Conservation (phyloP, 2,113 vertebrate genomes). For the Mustela nigripes region DNA sequence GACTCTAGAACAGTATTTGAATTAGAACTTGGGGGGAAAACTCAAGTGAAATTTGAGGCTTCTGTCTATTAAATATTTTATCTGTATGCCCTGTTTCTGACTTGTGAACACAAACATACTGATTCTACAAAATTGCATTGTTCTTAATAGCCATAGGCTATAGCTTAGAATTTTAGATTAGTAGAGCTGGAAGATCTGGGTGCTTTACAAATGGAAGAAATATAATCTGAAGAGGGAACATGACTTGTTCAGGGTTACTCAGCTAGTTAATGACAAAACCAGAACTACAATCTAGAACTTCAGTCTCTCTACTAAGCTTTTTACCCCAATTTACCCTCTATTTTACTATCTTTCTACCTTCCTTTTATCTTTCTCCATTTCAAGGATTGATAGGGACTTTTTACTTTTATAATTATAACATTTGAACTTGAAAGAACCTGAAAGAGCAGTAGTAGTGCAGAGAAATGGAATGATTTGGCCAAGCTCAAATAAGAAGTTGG, state of each 20-base stretch:
- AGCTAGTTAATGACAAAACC: neutral
- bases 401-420: neutral
- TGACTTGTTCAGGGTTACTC: neutral
- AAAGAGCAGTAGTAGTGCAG: neutral
- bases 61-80: constrained; percentile 49
- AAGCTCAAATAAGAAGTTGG: constrained; percentile 58
- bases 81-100: constrained; percentile 18
- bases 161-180: constrained; percentile 43
- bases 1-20: constrained; percentile 23
- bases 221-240: constrained; percentile 1
- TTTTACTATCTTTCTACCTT: neutral
- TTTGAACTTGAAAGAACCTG: neutral
- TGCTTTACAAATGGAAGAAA: constrained; percentile 16
- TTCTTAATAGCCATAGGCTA: neutral
- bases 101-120: neutral
- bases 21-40: neutral
- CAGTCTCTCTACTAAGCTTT: neutral
- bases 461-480: constrained; percentile 24
- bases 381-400: neutral
- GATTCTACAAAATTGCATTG: constrained; percentile 25
- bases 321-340: neutral
- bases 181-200: neutral
- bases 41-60: neutral
- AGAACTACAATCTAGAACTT: constrained; percentile 19
- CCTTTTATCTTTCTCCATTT: constrained; percentile 24